Percentiles rank a stretch among this genome's conserved stretches.
These are phyloP conservation scores for Drosophila orosa DNA, from an alignment of 1,140 invertebrate genomes.

Conservation along the genomic window DNA sequence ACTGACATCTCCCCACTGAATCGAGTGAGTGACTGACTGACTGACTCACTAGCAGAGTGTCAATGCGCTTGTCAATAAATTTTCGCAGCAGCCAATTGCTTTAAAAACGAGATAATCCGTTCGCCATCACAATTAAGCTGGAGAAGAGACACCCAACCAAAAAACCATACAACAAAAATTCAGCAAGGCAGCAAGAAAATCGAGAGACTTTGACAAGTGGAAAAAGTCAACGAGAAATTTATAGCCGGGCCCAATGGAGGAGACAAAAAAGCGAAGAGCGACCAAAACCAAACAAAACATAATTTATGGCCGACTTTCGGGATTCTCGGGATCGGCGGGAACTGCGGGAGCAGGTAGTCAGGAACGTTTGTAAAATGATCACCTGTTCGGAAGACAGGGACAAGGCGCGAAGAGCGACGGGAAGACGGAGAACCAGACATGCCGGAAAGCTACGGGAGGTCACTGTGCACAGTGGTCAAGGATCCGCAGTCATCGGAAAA, in stretches of 20 bases:
- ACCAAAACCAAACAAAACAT: constrained; percentile 67
- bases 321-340: constrained; percentile 38
- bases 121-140: constrained; percentile 65
- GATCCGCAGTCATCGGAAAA: background rate
- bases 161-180: background rate
- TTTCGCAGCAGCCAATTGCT: constrained; percentile 48
- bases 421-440: constrained; percentile 25
- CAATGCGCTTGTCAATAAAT: constrained; percentile 73
- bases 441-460: constrained; percentile 52
- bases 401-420: constrained; percentile 9
- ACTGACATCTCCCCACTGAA: constrained; percentile 46
- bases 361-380: constrained; percentile 75
- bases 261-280: constrained; percentile 27
- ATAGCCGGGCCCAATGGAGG: constrained; percentile 50
- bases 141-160: constrained; percentile 52
- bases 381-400: constrained; percentile 61
- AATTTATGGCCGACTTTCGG: constrained; percentile 71
- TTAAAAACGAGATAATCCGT: constrained; percentile 68
- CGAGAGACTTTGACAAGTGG: constrained; percentile 54
- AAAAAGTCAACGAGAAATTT: constrained; percentile 67
- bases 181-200: constrained; percentile 17
- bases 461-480: constrained; percentile 38
- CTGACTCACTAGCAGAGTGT: constrained; percentile 49
- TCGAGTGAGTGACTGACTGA: constrained; percentile 46
- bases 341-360: constrained; percentile 59